Conservation (phyloP, 2,797 vertebrate species). For the Tangara arthus region DNA sequence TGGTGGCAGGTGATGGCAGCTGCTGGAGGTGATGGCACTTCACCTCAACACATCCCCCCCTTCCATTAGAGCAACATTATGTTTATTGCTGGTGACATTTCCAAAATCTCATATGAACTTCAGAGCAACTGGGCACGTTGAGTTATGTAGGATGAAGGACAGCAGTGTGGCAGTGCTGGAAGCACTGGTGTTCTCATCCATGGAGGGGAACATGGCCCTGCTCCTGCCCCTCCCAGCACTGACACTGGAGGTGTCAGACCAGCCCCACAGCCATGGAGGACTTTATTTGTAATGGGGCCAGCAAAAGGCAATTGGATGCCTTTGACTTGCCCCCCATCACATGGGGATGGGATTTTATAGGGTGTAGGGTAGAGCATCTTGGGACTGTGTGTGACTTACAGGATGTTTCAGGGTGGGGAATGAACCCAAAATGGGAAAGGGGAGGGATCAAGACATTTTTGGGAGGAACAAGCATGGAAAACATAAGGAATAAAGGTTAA, state of each 20-base stretch:
- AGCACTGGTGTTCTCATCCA: background rate
- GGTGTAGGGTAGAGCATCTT: background rate
- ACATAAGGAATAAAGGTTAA: background rate
- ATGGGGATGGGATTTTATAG: accelerated
- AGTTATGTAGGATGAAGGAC: background rate
- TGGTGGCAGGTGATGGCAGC: background rate
- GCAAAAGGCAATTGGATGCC: accelerated
- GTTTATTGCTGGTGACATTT: background rate
- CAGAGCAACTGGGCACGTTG: background rate
- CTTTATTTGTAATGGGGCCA: accelerated
- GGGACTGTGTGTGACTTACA: accelerated
- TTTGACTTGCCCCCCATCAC: background rate
- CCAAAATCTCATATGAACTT: background rate
- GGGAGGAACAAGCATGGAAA: background rate
- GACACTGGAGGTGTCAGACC: background rate
- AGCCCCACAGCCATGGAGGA: accelerated
- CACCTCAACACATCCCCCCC: background rate
- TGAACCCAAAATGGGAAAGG: background rate
- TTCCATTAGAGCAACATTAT: background rate
- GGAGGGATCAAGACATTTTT: background rate
- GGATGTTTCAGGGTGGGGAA: background rate
- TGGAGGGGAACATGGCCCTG: accelerated
- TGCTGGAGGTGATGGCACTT: background rate
- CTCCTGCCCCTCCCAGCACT: background rate
- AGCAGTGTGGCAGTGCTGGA: background rate